These are phyloP conservation scores for Amphibalanus amphitrite DNA, from an alignment of 1,140 invertebrate species.

Conservation along the genomic window DNA sequence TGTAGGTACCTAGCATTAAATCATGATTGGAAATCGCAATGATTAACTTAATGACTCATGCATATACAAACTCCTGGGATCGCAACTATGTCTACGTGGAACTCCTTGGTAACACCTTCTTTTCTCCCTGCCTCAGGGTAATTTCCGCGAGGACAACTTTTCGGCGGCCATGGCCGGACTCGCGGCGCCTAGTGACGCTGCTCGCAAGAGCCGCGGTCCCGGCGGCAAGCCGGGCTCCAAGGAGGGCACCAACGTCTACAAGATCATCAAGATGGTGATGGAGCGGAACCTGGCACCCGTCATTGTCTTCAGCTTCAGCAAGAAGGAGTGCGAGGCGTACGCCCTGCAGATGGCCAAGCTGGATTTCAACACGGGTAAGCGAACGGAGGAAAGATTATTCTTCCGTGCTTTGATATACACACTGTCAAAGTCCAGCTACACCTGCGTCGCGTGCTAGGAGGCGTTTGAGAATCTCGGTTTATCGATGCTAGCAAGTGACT, in stretches of 20 bases:
- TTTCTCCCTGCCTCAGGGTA: conserved; percentile 38
- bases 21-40: too few relatives aligned
- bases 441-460: too few relatives aligned
- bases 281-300: conserved; percentile 93
- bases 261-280: conserved; percentile 98
- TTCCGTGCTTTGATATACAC: too few relatives aligned
- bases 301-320: conserved; percentile 98
- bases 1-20: too few relatives aligned
- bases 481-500: too few relatives aligned
- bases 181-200: neutral
- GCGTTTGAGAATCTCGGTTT: too few relatives aligned
- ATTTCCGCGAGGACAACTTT: conserved; percentile 95
- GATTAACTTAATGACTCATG: too few relatives aligned
- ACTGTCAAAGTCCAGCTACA: too few relatives aligned
- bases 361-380: conserved; percentile 77
- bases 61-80: too few relatives aligned
- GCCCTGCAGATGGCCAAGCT: conserved; percentile 91
- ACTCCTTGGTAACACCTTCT: too few relatives aligned
- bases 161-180: conserved; percentile 83
- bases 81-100: too few relatives aligned
- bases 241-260: conserved; percentile 69
- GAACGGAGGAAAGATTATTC: too few relatives aligned
- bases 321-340: conserved; percentile 95
- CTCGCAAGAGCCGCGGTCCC: neutral
- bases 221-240: conserved; percentile 38